Evolutionary conservation across 2,888 invertebrate species (phyloP), one percentile per base, ranked within the genome.

Genomic region (Nesidiocoris tenuis): DNA sequence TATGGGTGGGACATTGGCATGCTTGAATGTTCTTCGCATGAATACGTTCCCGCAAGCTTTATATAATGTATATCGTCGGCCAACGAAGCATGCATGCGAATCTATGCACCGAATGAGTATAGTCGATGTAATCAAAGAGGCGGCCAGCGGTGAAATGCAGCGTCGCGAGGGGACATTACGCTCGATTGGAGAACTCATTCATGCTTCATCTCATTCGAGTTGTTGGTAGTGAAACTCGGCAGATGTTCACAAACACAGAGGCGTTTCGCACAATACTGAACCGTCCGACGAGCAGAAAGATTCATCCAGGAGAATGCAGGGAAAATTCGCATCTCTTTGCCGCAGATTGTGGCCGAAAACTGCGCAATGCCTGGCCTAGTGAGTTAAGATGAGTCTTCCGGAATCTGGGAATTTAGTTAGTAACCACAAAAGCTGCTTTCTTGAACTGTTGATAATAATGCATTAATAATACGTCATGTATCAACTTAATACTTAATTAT

Each of bases 131-230:
- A 70, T 70, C 70, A 70, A 70, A 70, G 70, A 70, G 70, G 25
- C 17, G n/a, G 59, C 57, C n/a, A 70, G 12, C 39, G 39, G 56
- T 70, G 68, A 70, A 59, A 22, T 70, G 70, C 57, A 70, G 23
- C 25, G 21, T 21, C n/a, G n/a, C n/a, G n/a, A n/a, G 61, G 22
- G 67, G 56, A 17, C 22, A 39, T 59, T 57, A 70, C 70, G 70
- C 59, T 61, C 70, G 70, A 70, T 61, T 70, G 25, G 70, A 70
- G 24, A 70, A 57, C 70, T 70, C 70, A 70, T 70, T 70, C 70
- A 70, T 59, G 70, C 70, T 59, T 70, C 70, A 24, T 9, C n/a
- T 70, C 23, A 59, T 70, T 59, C 61, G 59, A 61, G 61, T 56
- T 25, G 70, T 59, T 70, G 59, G 18, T 18, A 70, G 70, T 19